Conservation (phyloP, 1,140 invertebrate genomes). For the Orchestia grillus region DNA sequence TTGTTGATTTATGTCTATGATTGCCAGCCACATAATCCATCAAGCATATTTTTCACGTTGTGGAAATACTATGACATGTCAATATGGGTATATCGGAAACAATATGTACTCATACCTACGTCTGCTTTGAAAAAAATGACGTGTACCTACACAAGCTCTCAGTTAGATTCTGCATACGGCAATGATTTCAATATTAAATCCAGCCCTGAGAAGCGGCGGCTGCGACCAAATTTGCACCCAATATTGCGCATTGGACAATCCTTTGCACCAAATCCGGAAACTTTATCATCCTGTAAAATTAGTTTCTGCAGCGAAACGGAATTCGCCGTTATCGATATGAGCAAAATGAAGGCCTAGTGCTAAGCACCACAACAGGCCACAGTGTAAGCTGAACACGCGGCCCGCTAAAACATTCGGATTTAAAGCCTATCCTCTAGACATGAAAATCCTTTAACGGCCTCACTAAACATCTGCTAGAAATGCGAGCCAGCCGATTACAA, state of each 20-base stretch:
- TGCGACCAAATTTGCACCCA: not conserved
- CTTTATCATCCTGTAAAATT: not conserved
- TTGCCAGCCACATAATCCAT: too few relatives aligned
- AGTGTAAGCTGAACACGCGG: not conserved
- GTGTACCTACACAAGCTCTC: not conserved
- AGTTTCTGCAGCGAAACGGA: not conserved
- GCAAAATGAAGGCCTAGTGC: not conserved
- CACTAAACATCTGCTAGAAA: not conserved
- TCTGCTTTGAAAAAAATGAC: not conserved
- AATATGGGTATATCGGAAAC: too few relatives aligned
- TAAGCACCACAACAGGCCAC: not conserved
- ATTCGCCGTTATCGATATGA: not conserved
- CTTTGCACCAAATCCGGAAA: not conserved
- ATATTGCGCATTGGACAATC: not conserved
- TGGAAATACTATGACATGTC: too few relatives aligned
- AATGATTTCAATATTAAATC: not conserved
- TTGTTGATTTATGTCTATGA: too few relatives aligned
- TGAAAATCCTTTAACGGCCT: not conserved
- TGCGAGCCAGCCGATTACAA: not conserved
- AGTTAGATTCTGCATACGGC: not conserved
- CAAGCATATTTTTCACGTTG: too few relatives aligned
- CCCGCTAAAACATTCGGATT: not conserved
- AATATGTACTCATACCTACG: not conserved
- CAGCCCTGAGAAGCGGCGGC: not conserved
- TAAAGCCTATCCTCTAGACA: not conserved